Evolutionary conservation across 2,888 invertebrate genomes (phyloP), one percentile per base, ranked within the genome.

Genomic region (Papilio gigon): DNA sequence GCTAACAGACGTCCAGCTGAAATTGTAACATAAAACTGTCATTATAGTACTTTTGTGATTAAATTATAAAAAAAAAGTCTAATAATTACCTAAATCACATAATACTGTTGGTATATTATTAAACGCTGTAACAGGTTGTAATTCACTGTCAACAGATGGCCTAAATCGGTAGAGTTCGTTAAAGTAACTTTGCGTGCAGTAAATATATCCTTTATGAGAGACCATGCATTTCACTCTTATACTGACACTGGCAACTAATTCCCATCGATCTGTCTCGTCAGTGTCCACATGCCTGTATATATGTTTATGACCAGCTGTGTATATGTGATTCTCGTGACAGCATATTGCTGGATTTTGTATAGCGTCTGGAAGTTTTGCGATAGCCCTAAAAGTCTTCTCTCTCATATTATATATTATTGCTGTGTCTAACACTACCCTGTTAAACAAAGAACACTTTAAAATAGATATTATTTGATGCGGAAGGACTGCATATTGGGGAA

Each of bases 341-440:
- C 91, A 91, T 0, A 86, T 77, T 0, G 87, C 88, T 1, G 91
- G 90, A 35, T 78, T 83, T 68, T 91, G 91, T 42, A 91, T 82
- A 0, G 85, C 78, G 59, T 89, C 87, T 0, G 90, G 89, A 9
- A 90, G 73, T 8, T 80, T 82, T 0, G 84, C 83, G 35, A 89
- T 83, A 44, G 77, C 80, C 63, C 85, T 81, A 65, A 72, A 83
- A 4, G 82, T 80, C 65, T 83, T 83, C 37, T 80, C 73, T 64
- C 83, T 87, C 53, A 92, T 76, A 70, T 91, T 79, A 66, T 90
- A 91, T 11, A 83, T 71, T 14, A 87, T 73, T 5, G 82, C 85
- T 0, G 84, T 77, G 27, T 88, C 85, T 61, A 87, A 76, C 6
- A 85, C 75, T 71, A 90, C 81, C 79, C 91, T 92, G 85, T 20